These are phyloP conservation scores for Andrena marginata DNA, from an alignment of 2,888 invertebrate species.

Conservation along the genomic window DNA sequence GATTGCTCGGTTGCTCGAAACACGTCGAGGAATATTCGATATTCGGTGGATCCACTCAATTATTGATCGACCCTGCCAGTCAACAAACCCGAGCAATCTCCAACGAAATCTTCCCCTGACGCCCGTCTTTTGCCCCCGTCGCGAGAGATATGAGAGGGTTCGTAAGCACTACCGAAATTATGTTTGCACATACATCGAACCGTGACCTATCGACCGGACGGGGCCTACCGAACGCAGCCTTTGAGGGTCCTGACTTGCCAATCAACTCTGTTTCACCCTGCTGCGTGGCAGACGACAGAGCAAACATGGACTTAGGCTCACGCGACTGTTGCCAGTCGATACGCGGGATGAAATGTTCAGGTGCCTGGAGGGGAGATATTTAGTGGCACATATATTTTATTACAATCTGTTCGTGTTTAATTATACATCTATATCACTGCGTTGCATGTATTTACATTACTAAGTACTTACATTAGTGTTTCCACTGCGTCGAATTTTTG, in stretches of 20 bases:
- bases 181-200: constrained; percentile 69
- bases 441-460: too few species aligned
- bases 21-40: constrained; percentile 43
- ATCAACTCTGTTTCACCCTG: constrained; percentile 36
- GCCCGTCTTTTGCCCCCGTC: constrained; percentile 5
- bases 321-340: constrained; percentile 1
- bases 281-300: constrained; percentile 23
- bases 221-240: constrained; percentile 17
- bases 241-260: constrained; percentile 30
- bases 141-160: constrained; percentile 50
- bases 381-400: not conserved
- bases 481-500: too few species aligned
- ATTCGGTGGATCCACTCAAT: constrained; percentile 50
- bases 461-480: too few species aligned
- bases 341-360: not conserved
- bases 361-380: not conserved
- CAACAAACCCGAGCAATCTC: constrained; percentile 46
- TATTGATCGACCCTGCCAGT: constrained; percentile 51
- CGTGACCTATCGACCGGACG: constrained; percentile 67
- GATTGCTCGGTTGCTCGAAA: constrained; percentile 33
- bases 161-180: constrained; percentile 71
- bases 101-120: constrained; percentile 39
- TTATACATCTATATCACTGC: too few species aligned
- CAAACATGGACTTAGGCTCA: constrained; percentile 40
- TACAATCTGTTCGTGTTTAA: too few species aligned